Evolutionary conservation across 2,797 vertebrate genomes (phyloP).

Genomic region (Halcyon badia): DNA sequence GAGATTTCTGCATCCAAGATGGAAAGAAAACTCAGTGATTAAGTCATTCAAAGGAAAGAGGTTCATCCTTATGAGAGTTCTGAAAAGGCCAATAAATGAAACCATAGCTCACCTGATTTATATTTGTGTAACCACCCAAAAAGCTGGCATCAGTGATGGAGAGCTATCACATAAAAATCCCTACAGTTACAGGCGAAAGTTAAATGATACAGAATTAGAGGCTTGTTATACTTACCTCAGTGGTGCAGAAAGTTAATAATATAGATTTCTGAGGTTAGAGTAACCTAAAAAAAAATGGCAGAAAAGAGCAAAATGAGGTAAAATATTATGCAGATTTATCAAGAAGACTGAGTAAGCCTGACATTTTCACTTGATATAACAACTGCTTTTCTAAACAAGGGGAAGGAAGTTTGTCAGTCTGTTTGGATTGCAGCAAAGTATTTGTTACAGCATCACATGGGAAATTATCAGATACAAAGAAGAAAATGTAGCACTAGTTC

Average conservation of each 20-base stretch:
- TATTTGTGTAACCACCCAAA: neutral
- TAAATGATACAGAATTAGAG: neutral
- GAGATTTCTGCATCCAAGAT: neutral
- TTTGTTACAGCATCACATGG: neutral
- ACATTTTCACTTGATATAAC: neutral
- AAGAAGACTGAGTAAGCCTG: neutral
- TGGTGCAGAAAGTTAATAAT: neutral
- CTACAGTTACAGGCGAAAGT: neutral
- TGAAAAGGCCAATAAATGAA: neutral
- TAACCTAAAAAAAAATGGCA: neutral
- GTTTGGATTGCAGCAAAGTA: neutral
- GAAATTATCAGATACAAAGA: neutral
- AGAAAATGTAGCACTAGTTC: neutral
- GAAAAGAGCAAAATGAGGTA: neutral
- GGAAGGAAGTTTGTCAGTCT: neutral
- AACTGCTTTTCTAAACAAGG: neutral
- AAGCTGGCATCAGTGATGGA: neutral
- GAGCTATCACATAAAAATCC: neutral
- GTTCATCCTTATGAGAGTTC: neutral
- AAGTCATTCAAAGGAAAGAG: neutral
- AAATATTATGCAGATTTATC: neutral
- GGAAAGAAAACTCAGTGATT: neutral
- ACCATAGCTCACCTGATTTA: neutral
- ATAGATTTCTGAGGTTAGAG: neutral
- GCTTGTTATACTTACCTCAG: neutral